Percentiles rank a stretch among this genome's conserved stretches.
Evolutionary conservation across 2,797 vertebrate species (phyloP).

Genomic region (Tympanoctomys barrerae): DNA sequence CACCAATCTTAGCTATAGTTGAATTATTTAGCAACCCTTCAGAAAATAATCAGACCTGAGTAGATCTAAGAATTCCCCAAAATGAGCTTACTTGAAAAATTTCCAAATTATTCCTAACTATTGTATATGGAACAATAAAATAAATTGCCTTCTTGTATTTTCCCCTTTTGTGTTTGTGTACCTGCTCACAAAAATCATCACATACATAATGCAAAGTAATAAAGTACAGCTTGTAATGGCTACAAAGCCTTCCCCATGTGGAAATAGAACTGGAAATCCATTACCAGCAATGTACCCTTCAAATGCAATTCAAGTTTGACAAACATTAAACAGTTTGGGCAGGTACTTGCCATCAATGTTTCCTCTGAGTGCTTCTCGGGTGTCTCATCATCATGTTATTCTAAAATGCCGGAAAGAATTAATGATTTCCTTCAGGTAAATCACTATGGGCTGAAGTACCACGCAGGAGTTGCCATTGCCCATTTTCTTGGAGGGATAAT

Average conservation of each 20-base stretch:
- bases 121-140: constrained; percentile 75
- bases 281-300: constrained; percentile 77
- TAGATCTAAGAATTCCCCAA: constrained; percentile 68
- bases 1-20: not conserved
- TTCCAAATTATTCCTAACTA: constrained; percentile 78
- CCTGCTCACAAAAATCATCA: constrained; percentile 82
- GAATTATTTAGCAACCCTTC: constrained; percentile 57
- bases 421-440: constrained; percentile 81
- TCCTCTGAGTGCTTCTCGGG: constrained; percentile 81
- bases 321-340: constrained; percentile 82
- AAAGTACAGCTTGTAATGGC: constrained; percentile 66
- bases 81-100: constrained; percentile 70
- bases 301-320: constrained; percentile 79
- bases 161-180: constrained; percentile 74
- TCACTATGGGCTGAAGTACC: constrained; percentile 50
- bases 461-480: constrained; percentile 20
- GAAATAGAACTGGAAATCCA: constrained; percentile 81
- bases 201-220: constrained; percentile 84
- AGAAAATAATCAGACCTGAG: constrained; percentile 72
- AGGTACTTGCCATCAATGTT: constrained; percentile 56
- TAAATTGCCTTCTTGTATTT: constrained; percentile 75
- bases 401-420: constrained; percentile 74
- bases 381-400: constrained; percentile 74
- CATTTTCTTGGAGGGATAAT: constrained; percentile 52
- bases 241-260: constrained; percentile 66